These are phyloP conservation scores for Gadus chalcogrammus DNA, from an alignment of 2,113 vertebrate species.

Conservation along the genomic window DNA sequence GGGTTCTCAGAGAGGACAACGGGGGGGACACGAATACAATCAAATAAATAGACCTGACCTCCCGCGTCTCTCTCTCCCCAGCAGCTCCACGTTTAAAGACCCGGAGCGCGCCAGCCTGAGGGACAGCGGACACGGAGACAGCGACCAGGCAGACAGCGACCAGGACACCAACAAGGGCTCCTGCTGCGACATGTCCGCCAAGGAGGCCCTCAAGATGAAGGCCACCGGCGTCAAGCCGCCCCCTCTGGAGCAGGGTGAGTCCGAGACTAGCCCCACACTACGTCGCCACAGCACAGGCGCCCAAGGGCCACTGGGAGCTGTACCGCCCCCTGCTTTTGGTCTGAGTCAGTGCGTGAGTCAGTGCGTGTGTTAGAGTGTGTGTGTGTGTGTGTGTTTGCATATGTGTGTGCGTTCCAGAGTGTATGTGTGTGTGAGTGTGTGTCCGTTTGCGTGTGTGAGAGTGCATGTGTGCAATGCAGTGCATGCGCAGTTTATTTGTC, in stretches of 20 bases:
- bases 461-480: slow-evolving; percentile 2
- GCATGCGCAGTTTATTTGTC: not conserved
- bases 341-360: not conserved
- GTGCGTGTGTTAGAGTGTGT: not conserved
- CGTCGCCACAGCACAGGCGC: not conserved
- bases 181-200: slow-evolving; percentile 99
- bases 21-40: too few species aligned
- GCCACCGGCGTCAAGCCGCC: slow-evolving; percentile 90
- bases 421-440: not conserved
- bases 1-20: too few species aligned
- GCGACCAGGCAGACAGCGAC: slow-evolving; percentile 99
- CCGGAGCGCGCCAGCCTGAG: slow-evolving; percentile 97
- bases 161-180: slow-evolving; percentile 99
- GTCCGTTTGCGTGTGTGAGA: not conserved
- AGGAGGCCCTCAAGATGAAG: slow-evolving; percentile 98
- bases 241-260: slow-evolving; percentile 95
- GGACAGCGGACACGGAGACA: slow-evolving; percentile 99
- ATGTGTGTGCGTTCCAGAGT: too few species aligned
- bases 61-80: slow-evolving; percentile 41
- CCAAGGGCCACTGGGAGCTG: too few species aligned
- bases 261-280: not conserved
- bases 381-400: slow-evolving; percentile 1
- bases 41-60: too few species aligned
- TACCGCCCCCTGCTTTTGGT: slow-evolving; percentile 34
- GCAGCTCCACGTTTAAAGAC: slow-evolving; percentile 98